Evolutionary conservation across 2,113 vertebrate species (phyloP), one percentile per base, ranked within the genome.

Genomic region (Aphelocoma coerulescens): DNA sequence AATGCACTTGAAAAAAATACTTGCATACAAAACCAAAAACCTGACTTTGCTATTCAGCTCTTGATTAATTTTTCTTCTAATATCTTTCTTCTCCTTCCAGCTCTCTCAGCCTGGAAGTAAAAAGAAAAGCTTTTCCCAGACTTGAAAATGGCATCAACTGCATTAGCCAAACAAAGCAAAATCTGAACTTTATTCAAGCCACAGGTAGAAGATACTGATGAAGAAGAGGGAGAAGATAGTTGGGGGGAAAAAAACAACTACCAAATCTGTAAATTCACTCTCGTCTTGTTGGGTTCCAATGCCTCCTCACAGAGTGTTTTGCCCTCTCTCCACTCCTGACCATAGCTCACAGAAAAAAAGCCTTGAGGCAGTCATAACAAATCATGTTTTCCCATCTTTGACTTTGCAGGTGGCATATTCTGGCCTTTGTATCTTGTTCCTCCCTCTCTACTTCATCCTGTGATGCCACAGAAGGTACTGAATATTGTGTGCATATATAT

Each of bases 161-260:
- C 32, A 37, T 37, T 28, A 67, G 3, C 5, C 13, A 71, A 91
- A 54, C 8, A 62, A 77, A 66, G 16, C 23, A 44, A 91, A 74
- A 54, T 6, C 23, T 30, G 27, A 39, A 7, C 52, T 35, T 69
- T 22, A n/a, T 49, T 88, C 37, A 92, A 71, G 24, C 7, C 21
- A 78, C 11, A 24, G 8, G 7, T 52, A 58, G 37, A 35, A 83
- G 11, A 54, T 41, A 41, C 1, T 41, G 19, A 35, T 67, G 16
- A 14, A 62, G 20, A 86, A 44, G 10, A 49, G 8, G 26, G 2
- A 23, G 6, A 66, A 62, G 28, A 54, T 19, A 13, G 3, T 11
- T n/a, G 22, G 28, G 3, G 0, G 1, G 8, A 65, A 17, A 32
- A 37, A 5, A 7, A 0, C 5, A 43, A 4, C 26, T 41, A 24